Evolutionary conservation across 2,797 vertebrate species (phyloP).

Genomic region (Chanos chanos): DNA sequence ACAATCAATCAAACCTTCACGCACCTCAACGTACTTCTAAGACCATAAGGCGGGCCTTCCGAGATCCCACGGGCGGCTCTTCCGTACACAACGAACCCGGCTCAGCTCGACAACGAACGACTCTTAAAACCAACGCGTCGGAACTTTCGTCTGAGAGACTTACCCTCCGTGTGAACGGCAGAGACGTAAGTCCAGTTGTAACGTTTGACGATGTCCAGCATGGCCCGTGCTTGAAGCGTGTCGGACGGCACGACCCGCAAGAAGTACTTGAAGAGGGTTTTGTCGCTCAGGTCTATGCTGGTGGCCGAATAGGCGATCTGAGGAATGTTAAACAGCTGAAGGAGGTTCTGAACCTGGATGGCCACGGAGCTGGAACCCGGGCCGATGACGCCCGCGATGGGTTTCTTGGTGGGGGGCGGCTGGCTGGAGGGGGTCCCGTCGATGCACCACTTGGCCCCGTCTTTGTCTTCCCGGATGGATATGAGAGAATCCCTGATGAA

Average conservation of each 20-base stretch:
- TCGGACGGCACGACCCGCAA: slow-evolving; percentile 96
- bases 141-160: slow-evolving; percentile 55
- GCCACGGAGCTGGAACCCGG: slow-evolving; percentile 99
- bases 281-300: slow-evolving; percentile 97
- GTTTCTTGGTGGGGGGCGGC: slow-evolving; percentile 83
- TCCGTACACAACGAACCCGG: too few species aligned
- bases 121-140: too few species aligned
- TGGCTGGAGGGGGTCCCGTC: slow-evolving; percentile 82
- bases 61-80: too few species aligned
- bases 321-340: slow-evolving; percentile 98
- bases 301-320: slow-evolving; percentile 98
- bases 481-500: slow-evolving; percentile 98
- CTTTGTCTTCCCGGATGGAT: slow-evolving; percentile 92
- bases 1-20: too few species aligned
- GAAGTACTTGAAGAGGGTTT: slow-evolving; percentile 97
- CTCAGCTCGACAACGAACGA: too few species aligned
- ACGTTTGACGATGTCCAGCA: slow-evolving; percentile 95
- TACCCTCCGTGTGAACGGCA: slow-evolving; percentile 97
- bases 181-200: slow-evolving; percentile 99
- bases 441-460: slow-evolving; percentile 86
- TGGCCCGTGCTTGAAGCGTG: slow-evolving; percentile 91
- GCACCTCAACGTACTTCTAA: too few species aligned
- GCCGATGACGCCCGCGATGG: slow-evolving; percentile 95
- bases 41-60: too few species aligned
- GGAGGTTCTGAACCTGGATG: slow-evolving; percentile 96